Percentiles rank a stretch among this genome's conserved stretches.
Conservation (phyloP, 2,797 vertebrate genomes). For the Calcarius lapponicus region DNA sequence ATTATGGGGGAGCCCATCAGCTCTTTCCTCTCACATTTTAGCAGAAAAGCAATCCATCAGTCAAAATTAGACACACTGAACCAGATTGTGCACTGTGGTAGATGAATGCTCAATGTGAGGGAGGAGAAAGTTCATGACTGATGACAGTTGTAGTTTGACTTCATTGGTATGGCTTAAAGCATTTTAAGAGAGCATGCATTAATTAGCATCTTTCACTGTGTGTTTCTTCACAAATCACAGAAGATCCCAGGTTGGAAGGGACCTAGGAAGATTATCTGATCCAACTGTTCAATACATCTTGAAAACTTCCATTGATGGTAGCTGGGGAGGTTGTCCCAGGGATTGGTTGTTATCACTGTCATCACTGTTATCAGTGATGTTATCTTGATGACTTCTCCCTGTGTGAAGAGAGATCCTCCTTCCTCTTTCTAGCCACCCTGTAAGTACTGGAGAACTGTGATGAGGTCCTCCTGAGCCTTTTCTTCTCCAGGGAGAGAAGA, state of each 20-base stretch:
- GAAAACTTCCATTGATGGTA: neutral
- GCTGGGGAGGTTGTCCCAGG: neutral
- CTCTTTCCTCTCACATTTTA: neutral
- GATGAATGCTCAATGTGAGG: neutral
- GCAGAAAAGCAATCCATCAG: neutral
- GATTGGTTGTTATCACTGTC: neutral
- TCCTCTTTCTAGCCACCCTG: neutral
- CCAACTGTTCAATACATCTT: accelerated
- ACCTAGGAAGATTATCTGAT: neutral
- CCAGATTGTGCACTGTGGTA: neutral
- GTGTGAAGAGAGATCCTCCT: neutral
- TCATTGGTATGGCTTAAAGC: neutral
- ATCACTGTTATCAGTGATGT: neutral
- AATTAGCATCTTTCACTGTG: neutral
- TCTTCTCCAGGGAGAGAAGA: neutral
- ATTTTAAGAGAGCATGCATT: neutral
- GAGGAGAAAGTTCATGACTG: neutral
- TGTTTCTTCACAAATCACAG: neutral
- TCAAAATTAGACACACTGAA: neutral
- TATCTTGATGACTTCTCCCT: neutral
- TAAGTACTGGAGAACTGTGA: neutral
- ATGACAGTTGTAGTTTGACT: neutral
- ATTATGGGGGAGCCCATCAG: neutral
- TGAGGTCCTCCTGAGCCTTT: neutral
- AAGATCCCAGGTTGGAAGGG: neutral